A percentile compares a stretch with the other conserved stretches of the same genome.
Evolutionary conservation across 1,140 invertebrate genomes (phyloP).

Genomic region (Metaphire vulgaris): DNA sequence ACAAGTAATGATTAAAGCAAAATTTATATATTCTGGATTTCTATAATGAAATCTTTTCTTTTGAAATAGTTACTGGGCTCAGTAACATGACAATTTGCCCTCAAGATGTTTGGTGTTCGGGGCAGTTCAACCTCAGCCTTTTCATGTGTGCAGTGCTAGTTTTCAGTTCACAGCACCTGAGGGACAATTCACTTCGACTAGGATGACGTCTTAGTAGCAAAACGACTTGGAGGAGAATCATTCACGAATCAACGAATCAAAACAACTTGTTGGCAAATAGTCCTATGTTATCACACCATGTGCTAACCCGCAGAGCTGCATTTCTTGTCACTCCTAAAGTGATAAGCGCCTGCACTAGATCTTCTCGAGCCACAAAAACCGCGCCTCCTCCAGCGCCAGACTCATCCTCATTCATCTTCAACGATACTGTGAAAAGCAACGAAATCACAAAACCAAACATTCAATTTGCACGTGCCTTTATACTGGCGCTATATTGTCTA

Average conservation of each 20-base stretch:
- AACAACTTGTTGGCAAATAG: not conserved
- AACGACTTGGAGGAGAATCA: not conserved
- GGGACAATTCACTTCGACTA: not conserved
- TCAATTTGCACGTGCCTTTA: too few relatives aligned
- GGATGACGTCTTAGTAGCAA: too few relatives aligned
- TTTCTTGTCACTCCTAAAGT: constrained; percentile 21
- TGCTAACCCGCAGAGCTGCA: constrained; percentile 19
- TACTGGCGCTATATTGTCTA: too few relatives aligned
- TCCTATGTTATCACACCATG: not conserved
- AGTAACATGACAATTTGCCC: too few relatives aligned
- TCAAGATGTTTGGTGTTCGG: too few relatives aligned
- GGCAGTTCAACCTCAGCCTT: not conserved
- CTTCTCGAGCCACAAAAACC: constrained; percentile 23
- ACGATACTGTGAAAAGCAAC: not conserved
- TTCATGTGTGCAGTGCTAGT: not conserved
- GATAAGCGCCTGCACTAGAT: constrained; percentile 7
- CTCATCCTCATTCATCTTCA: not conserved
- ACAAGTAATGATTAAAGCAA: too few relatives aligned
- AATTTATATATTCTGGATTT: too few relatives aligned
- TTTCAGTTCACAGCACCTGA: not conserved
- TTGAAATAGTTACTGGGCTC: too few relatives aligned
- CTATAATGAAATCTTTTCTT: too few relatives aligned
- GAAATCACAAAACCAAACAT: too few relatives aligned
- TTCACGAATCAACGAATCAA: not conserved
- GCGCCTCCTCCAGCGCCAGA: not conserved